phyloP scores from a whole-genome alignment of 1,140 invertebrate species.

The Drosophila orosa region DNA sequence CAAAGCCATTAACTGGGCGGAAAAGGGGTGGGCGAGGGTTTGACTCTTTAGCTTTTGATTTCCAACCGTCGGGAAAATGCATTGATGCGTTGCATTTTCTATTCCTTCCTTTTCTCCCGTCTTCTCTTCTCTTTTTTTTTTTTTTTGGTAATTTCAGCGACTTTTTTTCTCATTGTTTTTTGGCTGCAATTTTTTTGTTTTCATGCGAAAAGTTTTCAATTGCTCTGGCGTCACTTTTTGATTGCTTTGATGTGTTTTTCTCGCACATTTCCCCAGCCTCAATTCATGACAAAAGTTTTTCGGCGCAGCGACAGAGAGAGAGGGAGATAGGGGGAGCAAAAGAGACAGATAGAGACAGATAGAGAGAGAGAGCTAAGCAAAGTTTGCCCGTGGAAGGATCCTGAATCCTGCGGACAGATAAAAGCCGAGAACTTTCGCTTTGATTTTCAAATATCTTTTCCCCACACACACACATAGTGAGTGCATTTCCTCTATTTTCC shows the following conservation, averaged over 20 bases:
- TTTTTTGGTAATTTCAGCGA: slow-evolving; percentile 42
- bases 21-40: slow-evolving; percentile 17
- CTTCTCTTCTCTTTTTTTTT: background rate
- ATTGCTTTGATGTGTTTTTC: slow-evolving; percentile 83
- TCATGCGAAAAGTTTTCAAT: slow-evolving; percentile 83
- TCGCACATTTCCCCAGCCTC: slow-evolving; percentile 81
- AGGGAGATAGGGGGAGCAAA: slow-evolving; percentile 3
- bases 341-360: background rate
- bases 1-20: slow-evolving; percentile 76
- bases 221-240: slow-evolving; percentile 83
- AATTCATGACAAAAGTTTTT: slow-evolving; percentile 82
- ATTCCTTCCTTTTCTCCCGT: slow-evolving; percentile 41
- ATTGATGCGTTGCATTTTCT: slow-evolving; percentile 77
- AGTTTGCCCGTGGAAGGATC: slow-evolving; percentile 41
- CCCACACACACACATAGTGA: slow-evolving; percentile 14
- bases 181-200: slow-evolving; percentile 31
- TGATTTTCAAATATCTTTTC: slow-evolving; percentile 73
- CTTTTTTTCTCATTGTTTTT: slow-evolving; percentile 45
- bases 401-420: slow-evolving; percentile 50
- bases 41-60: slow-evolving; percentile 65
- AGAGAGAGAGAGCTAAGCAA: slow-evolving; percentile 5
- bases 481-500: slow-evolving; percentile 23
- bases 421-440: slow-evolving; percentile 81
- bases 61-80: slow-evolving; percentile 51
- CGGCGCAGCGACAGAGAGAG: slow-evolving; percentile 36